Percentiles rank a stretch among this genome's conserved stretches.
These are phyloP conservation scores for Oreohelix idahoensis DNA, from an alignment of 1,140 invertebrate genomes.

Conservation along the genomic window DNA sequence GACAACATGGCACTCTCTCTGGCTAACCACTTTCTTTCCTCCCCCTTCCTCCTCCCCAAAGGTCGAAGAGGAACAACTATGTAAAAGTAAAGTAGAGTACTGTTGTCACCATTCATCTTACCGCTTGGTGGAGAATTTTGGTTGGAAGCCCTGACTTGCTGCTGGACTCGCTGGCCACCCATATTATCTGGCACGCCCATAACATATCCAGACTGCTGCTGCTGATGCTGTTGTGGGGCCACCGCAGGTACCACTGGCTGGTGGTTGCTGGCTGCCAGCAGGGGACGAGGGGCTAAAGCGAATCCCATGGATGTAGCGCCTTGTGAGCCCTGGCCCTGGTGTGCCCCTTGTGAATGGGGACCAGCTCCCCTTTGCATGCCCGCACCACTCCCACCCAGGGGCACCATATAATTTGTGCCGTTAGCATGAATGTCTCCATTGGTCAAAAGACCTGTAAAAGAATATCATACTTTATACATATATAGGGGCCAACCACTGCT, in stretches of 20 bases:
- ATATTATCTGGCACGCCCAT: not conserved
- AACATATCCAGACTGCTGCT: not conserved
- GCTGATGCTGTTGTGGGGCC: not conserved
- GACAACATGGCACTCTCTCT: too few species aligned
- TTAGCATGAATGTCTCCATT: slow-evolving; percentile 30
- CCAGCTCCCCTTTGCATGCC: not conserved
- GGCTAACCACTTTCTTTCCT: too few species aligned
- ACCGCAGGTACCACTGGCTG: not conserved
- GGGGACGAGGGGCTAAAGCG: not conserved
- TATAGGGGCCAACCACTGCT: too few species aligned
- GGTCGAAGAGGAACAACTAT: too few species aligned
- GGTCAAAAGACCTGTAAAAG: slow-evolving; percentile 28
- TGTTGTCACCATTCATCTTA: not conserved
- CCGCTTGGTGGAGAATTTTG: not conserved
- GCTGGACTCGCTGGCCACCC: not conserved
- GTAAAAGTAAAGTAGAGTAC: too few species aligned
- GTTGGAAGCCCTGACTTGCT: slow-evolving; percentile 14
- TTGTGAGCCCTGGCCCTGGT: not conserved
- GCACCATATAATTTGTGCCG: slow-evolving; percentile 4
- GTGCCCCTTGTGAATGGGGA: not conserved
- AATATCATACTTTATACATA: too few species aligned
- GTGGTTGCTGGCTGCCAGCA: not conserved
- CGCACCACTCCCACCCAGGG: not conserved
- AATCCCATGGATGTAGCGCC: not conserved
- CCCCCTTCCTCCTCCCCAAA: too few species aligned